Evolutionary conservation across 2,113 vertebrate genomes (phyloP).

Genomic region (Hylia prasina): DNA sequence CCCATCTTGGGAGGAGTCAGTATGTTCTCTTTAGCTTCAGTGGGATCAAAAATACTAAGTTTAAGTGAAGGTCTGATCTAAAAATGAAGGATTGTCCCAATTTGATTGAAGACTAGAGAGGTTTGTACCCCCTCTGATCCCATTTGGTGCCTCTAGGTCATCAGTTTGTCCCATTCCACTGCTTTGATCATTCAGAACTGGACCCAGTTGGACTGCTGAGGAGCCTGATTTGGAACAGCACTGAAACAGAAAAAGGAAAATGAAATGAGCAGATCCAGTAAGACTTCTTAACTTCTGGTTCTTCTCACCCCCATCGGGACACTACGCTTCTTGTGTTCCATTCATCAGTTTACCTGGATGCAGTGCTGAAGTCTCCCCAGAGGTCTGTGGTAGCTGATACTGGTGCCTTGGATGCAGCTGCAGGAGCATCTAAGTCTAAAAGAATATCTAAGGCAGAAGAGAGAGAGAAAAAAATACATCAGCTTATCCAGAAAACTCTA

Average conservation of each 20-base stretch:
- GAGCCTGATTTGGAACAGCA: slow-evolving; percentile 74
- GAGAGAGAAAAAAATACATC: not conserved
- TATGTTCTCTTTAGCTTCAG: not conserved
- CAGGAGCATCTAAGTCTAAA: slow-evolving; percentile 75
- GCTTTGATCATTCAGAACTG: slow-evolving; percentile 79
- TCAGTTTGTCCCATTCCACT: slow-evolving; percentile 41
- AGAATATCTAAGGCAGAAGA: slow-evolving; percentile 65
- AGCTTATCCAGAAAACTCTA: not conserved
- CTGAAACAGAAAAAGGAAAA: slow-evolving; percentile 57
- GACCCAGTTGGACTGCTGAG: slow-evolving; percentile 87
- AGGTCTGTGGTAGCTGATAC: slow-evolving; percentile 75
- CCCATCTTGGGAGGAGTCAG: not conserved
- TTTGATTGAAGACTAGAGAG: slow-evolving; percentile 51
- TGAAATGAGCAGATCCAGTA: not conserved
- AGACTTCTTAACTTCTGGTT: not conserved
- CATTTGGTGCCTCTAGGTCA: slow-evolving; percentile 52
- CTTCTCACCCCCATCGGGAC: not conserved
- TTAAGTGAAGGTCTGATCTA: slow-evolving; percentile 30
- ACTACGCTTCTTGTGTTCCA: not conserved
- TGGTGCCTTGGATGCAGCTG: slow-evolving; percentile 54
- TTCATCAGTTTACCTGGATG: slow-evolving; percentile 78
- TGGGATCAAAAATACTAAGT: not conserved
- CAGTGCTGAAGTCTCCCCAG: slow-evolving; percentile 92
- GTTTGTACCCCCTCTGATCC: slow-evolving; percentile 34
- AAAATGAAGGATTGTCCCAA: slow-evolving; percentile 59